These are phyloP conservation scores for Drosophila paranaensis DNA, from an alignment of 2,888 invertebrate genomes.

Conservation along the genomic window DNA sequence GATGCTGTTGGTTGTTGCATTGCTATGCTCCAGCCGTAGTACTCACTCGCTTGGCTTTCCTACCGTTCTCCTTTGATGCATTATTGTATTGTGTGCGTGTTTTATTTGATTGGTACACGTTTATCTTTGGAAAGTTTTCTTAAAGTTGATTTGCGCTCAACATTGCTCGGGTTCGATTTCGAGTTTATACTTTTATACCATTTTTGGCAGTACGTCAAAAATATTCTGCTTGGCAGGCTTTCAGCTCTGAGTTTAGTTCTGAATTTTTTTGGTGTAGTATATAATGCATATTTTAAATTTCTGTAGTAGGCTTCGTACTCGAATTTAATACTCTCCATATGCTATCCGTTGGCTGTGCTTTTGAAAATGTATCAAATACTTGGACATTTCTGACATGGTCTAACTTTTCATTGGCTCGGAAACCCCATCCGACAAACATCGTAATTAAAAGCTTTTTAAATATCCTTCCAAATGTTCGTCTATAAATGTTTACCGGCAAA, in stretches of 20 bases:
- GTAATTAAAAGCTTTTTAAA: neutral
- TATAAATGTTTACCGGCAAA: conserved; percentile 13
- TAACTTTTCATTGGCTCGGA: neutral
- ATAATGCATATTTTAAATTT: neutral
- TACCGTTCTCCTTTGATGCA: conserved; percentile 38
- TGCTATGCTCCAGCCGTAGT: conserved; percentile 18
- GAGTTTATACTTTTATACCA: neutral
- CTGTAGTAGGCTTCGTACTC: neutral
- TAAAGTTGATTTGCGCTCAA: conserved; percentile 38
- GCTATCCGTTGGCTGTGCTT: too few relatives aligned
- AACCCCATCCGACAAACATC: neutral
- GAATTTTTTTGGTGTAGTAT: neutral
- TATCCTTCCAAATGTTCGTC: neutral
- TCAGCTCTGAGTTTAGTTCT: conserved; percentile 17
- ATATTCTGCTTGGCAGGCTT: neutral
- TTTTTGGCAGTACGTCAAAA: neutral
- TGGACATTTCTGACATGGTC: neutral
- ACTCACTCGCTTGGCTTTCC: neutral
- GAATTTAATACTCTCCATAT: neutral
- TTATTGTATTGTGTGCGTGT: conserved; percentile 17
- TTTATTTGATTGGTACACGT: conserved; percentile 28
- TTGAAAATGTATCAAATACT: neutral
- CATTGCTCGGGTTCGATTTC: conserved; percentile 30
- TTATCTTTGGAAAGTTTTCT: conserved; percentile 57
- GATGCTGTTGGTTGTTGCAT: conserved; percentile 37